phyloP scores from a whole-genome alignment of 92 coral and sea anemone genomes.

The Meandrina meandrites region DNA sequence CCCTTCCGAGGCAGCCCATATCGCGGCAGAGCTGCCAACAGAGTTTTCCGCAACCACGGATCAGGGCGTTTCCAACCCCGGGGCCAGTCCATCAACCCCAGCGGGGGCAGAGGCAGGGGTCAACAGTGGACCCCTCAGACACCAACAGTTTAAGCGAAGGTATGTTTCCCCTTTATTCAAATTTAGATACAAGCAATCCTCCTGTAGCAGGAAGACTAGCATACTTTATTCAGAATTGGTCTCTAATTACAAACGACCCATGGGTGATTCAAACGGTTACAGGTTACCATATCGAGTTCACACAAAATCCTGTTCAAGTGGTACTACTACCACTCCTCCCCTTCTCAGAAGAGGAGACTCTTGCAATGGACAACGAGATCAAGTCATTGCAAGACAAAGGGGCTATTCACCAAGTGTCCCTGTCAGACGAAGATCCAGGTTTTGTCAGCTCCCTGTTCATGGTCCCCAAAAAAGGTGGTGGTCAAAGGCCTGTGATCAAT shows the following conservation, averaged over 20 bases:
- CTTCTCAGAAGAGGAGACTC: slow-evolving; percentile 7
- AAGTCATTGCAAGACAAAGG: slow-evolving; percentile 1
- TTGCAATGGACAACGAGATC: slow-evolving; percentile 12
- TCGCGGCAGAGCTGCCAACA: slow-evolving; percentile 15
- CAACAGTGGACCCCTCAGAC: not conserved
- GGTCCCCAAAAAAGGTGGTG: slow-evolving; percentile 42
- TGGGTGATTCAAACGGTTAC: slow-evolving; percentile 8
- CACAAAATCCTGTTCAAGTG: not conserved
- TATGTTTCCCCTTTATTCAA: slow-evolving; percentile 17
- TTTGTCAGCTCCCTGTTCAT: not conserved
- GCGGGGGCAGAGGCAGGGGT: not conserved
- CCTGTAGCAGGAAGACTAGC: slow-evolving; percentile 20
- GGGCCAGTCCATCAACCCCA: not conserved
- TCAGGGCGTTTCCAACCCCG: not conserved
- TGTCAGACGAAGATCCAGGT: not conserved
- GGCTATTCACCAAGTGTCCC: not conserved
- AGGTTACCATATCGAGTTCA: not conserved
- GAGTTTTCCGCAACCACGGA: slow-evolving; percentile 10
- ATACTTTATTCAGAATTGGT: slow-evolving; percentile 12
- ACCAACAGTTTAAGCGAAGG: slow-evolving; percentile 2
- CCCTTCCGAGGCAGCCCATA: slow-evolving; percentile 21
- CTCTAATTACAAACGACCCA: slow-evolving; percentile 5
- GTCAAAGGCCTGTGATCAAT: slow-evolving; percentile 46
- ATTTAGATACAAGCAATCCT: not conserved
- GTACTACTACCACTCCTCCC: slow-evolving; percentile 13